These are phyloP conservation scores for Onychomys torridus DNA, from an alignment of 2,797 vertebrate species.

Conservation along the genomic window DNA sequence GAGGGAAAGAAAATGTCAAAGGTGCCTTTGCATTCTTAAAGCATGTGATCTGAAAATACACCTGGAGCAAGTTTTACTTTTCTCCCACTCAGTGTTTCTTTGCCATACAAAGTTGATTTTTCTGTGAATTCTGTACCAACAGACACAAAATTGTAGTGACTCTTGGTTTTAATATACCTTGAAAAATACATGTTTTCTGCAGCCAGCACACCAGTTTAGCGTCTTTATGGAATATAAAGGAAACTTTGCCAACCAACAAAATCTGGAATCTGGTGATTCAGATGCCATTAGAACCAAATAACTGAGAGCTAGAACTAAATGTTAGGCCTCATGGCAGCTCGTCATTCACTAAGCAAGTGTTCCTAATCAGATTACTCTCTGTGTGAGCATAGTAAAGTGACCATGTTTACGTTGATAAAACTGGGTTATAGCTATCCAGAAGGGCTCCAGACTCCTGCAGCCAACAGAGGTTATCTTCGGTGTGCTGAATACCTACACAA, in stretches of 20 bases:
- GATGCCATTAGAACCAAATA: slow-evolving; percentile 57
- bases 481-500: background rate
- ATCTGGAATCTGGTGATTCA: slow-evolving; percentile 23
- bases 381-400: background rate
- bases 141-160: background rate
- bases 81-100: background rate
- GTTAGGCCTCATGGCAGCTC: slow-evolving; percentile 10
- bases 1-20: background rate
- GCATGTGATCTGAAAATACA: background rate
- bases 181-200: background rate
- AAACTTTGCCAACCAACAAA: slow-evolving; percentile 34
- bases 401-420: background rate
- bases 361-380: background rate
- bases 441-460: background rate
- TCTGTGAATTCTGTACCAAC: background rate
- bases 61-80: background rate
- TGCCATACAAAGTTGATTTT: background rate
- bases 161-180: slow-evolving; percentile 4
- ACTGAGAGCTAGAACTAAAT: slow-evolving; percentile 58
- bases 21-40: background rate
- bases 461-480: background rate
- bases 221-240: slow-evolving; percentile 45
- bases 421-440: background rate
- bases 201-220: background rate
- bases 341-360: background rate